Evolutionary conservation across 1,140 invertebrate species (phyloP).

Genomic region (Anthonomus grandis): DNA sequence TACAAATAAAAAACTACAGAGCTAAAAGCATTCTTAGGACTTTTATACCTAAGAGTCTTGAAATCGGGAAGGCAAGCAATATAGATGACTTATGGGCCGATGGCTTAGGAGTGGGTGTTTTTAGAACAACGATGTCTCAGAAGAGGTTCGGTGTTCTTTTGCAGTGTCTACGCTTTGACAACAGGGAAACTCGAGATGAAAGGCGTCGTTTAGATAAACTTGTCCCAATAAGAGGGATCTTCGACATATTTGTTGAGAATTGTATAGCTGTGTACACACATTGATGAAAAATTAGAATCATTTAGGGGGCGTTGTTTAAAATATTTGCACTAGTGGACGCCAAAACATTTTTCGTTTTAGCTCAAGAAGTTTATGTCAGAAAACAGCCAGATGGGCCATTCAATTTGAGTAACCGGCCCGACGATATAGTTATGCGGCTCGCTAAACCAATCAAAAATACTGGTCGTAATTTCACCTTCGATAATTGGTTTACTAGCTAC

Average conservation of each 20-base stretch:
- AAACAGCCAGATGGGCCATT: conserved; percentile 4
- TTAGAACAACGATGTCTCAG: not conserved
- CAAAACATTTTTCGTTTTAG: too few relatives aligned
- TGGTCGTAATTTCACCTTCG: not conserved
- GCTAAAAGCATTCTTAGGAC: not conserved
- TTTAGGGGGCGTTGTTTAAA: too few relatives aligned
- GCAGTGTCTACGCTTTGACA: not conserved
- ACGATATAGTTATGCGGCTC: not conserved
- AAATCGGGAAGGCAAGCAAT: not conserved
- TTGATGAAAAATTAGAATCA: too few relatives aligned
- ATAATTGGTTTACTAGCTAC: conserved; percentile 48
- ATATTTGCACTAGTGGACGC: too few relatives aligned
- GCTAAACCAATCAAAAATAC: not conserved
- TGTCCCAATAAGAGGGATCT: not conserved
- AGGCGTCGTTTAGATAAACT: not conserved
- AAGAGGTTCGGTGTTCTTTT: not conserved
- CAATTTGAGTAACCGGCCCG: not conserved
- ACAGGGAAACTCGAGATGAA: not conserved
- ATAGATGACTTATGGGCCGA: not conserved
- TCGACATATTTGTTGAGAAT: conserved; percentile 14
- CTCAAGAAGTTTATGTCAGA: conserved; percentile 4
- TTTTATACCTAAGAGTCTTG: not conserved
- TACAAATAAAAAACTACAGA: too few relatives aligned
- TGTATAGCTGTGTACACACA: too few relatives aligned
- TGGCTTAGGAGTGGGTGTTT: not conserved